These are phyloP conservation scores for Poeciliopsis turrubarensis DNA, from an alignment of 2,113 vertebrate species.

Conservation along the genomic window DNA sequence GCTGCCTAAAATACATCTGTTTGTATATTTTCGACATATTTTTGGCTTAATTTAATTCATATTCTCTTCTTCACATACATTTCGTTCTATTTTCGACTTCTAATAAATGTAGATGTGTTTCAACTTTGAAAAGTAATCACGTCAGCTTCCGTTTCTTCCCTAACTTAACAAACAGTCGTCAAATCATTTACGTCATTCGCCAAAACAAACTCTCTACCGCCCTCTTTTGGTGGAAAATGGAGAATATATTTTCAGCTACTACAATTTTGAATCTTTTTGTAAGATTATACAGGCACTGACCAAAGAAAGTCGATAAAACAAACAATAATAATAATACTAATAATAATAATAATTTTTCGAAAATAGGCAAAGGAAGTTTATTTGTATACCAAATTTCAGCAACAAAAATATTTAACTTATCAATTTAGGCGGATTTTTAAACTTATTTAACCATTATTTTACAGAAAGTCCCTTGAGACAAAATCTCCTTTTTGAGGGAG, in stretches of 20 bases:
- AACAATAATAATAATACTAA: too few relatives aligned
- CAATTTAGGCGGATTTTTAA: too few relatives aligned
- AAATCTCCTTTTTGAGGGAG: too few relatives aligned
- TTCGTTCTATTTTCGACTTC: neutral
- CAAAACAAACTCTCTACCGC: slow-evolving; percentile 60
- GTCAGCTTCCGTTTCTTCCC: rapidly evolving
- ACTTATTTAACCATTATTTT: too few relatives aligned
- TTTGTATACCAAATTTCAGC: too few relatives aligned
- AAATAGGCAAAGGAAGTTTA: too few relatives aligned
- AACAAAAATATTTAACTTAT: too few relatives aligned
- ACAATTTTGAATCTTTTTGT: neutral
- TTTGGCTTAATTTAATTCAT: neutral
- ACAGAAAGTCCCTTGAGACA: too few relatives aligned
- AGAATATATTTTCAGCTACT: neutral
- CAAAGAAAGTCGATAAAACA: too few relatives aligned
- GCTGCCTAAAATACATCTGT: neutral
- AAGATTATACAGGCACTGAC: neutral
- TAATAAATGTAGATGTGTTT: neutral
- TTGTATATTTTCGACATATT: neutral
- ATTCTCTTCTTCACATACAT: neutral
- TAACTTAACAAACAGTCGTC: neutral
- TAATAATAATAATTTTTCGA: too few relatives aligned
- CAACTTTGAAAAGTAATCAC: slow-evolving; percentile 21
- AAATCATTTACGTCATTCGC: slow-evolving; percentile 56
- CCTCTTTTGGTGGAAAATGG: slow-evolving; percentile 11